A percentile compares a stretch with the other conserved stretches of the same genome.
phyloP scores from a whole-genome alignment of 1,140 invertebrate species.

The Aphidius ervi region DNA sequence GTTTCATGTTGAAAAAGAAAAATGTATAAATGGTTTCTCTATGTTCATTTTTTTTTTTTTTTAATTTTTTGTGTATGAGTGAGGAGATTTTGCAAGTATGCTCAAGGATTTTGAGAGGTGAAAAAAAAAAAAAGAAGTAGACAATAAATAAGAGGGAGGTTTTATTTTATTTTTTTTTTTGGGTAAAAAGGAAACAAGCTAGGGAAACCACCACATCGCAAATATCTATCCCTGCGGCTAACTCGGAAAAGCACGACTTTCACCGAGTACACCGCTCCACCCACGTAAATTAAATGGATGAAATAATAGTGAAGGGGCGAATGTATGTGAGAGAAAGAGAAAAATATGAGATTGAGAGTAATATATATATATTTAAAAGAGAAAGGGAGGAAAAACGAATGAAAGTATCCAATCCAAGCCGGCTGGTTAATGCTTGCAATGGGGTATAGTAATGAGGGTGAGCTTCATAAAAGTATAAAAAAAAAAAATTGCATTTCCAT shows the following conservation, averaged over 20 bases:
- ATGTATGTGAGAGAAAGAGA: conserved; percentile 12
- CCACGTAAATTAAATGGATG: conserved; percentile 26
- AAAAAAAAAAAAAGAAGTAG: conserved; percentile 8
- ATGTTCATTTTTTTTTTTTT: too few relatives aligned
- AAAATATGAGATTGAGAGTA: background rate
- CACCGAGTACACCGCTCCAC: conserved; percentile 21
- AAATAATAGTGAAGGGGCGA: conserved; percentile 19
- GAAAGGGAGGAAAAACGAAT: background rate
- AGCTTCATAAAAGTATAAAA: background rate
- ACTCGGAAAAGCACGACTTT: conserved; percentile 26
- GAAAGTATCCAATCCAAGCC: background rate
- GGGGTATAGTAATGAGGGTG: conserved; percentile 4
- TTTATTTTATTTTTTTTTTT: too few relatives aligned
- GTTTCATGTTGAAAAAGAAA: background rate
- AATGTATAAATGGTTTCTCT: conserved; percentile 4
- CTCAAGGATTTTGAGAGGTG: conserved; percentile 2
- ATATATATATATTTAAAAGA: background rate
- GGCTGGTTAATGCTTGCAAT: background rate
- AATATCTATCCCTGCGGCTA: conserved; percentile 9
- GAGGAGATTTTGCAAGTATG: conserved; percentile 8
- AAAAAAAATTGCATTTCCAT: background rate
- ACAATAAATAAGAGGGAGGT: too few relatives aligned
- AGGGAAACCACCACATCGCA: conserved; percentile 12
- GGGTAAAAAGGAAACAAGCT: conserved; percentile 8
- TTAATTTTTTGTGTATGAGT: background rate